phyloP scores from a whole-genome alignment of 2,888 invertebrate species.

The Poecilobothrus nobilitatus region DNA sequence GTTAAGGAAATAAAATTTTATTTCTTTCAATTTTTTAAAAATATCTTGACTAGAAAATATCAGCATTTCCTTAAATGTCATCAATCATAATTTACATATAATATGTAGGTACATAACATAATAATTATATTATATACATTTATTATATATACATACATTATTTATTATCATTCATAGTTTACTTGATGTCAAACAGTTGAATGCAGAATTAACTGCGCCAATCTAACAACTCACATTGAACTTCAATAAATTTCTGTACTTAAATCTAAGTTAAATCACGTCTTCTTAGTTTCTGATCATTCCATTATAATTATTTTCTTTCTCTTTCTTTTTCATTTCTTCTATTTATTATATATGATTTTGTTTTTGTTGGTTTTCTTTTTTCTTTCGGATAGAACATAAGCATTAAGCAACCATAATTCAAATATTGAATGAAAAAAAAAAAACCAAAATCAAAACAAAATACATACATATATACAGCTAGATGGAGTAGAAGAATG shows the following conservation, averaged over 20 bases:
- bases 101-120: not conserved
- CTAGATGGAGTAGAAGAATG: too few species aligned
- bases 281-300: not conserved
- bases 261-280: not conserved
- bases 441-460: too few species aligned
- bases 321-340: not conserved
- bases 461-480: too few species aligned
- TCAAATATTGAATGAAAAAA: too few species aligned
- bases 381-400: not conserved
- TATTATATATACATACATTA: too few species aligned
- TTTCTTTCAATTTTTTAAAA: not conserved
- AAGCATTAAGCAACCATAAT: too few species aligned
- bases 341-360: too few species aligned
- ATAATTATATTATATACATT: too few species aligned
- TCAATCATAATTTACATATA: not conserved
- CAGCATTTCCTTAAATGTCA: not conserved
- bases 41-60: not conserved
- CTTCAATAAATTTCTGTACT: not conserved
- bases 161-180: too few species aligned
- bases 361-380: not conserved
- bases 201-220: not conserved
- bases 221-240: too few species aligned
- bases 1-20: not conserved
- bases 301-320: not conserved
- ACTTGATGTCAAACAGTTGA: not conserved